Evolutionary conservation across 2,113 vertebrate genomes (phyloP).

Genomic region (Ardeotis arabs): DNA sequence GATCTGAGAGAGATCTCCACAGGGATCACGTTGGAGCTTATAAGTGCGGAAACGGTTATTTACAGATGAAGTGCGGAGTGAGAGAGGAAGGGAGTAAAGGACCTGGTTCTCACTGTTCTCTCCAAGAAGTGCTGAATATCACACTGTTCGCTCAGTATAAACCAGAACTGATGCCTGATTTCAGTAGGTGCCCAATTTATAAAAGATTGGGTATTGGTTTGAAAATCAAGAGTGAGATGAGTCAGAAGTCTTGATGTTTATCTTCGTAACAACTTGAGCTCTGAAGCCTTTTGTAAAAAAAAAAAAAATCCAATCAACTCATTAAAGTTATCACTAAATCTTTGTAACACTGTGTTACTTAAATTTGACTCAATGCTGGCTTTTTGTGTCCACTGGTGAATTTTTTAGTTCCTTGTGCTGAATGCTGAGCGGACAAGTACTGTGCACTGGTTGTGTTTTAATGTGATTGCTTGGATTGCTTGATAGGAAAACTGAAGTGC

Average conservation of each 20-base stretch:
- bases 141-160: background rate
- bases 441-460: background rate
- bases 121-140: background rate
- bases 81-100: background rate
- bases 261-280: background rate
- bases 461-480: background rate
- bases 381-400: background rate
- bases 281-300: background rate
- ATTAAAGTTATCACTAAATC: constrained; percentile 19
- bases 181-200: background rate
- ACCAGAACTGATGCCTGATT: background rate
- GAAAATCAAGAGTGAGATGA: background rate
- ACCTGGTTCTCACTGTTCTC: background rate
- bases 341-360: constrained; percentile 26
- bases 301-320: background rate
- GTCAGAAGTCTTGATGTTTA: background rate
- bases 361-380: background rate
- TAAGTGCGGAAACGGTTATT: background rate
- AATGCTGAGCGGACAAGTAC: background rate
- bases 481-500: background rate
- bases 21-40: background rate
- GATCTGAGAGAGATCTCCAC: constrained; percentile 26
- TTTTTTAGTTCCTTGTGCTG: background rate
- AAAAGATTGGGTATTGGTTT: background rate
- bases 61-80: background rate